Base-by-base conservation (phyloP, 2,797 vertebrate genomes). In the Malacoctenus gilli region DNA sequence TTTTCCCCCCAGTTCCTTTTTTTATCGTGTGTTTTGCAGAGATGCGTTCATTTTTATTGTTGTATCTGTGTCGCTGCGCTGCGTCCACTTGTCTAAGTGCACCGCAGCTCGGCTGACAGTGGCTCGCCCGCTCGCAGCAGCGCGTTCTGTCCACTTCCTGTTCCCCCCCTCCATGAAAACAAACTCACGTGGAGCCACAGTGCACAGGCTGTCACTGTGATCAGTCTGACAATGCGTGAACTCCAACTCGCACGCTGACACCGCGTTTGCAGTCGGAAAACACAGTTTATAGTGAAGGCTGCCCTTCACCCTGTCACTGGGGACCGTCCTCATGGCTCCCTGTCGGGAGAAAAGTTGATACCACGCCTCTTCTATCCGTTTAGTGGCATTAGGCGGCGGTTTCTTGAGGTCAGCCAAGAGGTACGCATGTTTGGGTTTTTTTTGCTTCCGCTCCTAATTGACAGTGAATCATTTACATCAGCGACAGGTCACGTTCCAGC, bases 171-270 rank as follows among this genome's bases (percentile, higher is more conserved):
- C 34, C 54, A 85, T 82, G 85, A 90, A 92, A 92, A 91, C 91
- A 91, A 90, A 87, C 85, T 92, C 91, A 91, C 87, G 88, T 91
- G 90, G 77, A 80, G 79, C 73, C 44, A 39, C 42, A 79, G 75
- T 59, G 8, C 59, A 38, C 66, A 15, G 55, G 46, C 48, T 70
- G 62, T 62, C 78, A 65, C 23, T 68, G 59, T 42, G 31, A 64
- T 64, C 35, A 31, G 42, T 41, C 48, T 58, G 53, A 43, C 52
- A 43, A 28, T 13, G 32, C n/a, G 40, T 19, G 36, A 11, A 22
- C 21, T 25, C 36, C 2, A 64, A 59, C 34, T 49, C n/a, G 43
- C 42, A 5, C 2, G 1, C 28, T 13, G 23, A 35, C 9, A 4
- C 5, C 5, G 10, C 3, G 6, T 41, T 19, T 15, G 47, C 43